phyloP scores from a whole-genome alignment of 2,888 invertebrate genomes.

The Patella pellucida region DNA sequence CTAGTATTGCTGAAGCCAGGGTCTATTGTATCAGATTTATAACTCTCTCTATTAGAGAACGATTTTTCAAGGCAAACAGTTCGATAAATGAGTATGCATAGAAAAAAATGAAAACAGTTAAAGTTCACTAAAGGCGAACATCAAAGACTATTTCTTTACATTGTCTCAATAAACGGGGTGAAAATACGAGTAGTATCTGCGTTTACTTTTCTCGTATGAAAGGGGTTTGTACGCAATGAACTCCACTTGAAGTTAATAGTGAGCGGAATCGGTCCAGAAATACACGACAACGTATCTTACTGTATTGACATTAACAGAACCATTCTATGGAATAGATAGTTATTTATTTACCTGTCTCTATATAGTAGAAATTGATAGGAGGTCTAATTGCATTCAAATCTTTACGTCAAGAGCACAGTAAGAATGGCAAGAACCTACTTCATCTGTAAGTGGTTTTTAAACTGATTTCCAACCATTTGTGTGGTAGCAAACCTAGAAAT shows the following conservation, averaged over 20 bases:
- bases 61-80: constrained; percentile 6
- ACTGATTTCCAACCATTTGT: too few species aligned
- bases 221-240: constrained; percentile 5
- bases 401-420: constrained; percentile 4
- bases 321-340: background rate
- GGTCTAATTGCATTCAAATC: constrained; percentile 11
- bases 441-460: background rate
- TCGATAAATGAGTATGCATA: constrained; percentile 2
- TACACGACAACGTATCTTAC: constrained; percentile 4
- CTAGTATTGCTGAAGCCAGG: background rate
- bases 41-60: background rate
- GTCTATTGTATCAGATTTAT: constrained; percentile 5
- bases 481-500: too few species aligned
- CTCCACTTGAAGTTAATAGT: constrained; percentile 10
- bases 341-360: background rate
- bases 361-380: constrained; percentile 1
- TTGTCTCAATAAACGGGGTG: constrained; percentile 5
- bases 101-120: constrained; percentile 11
- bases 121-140: constrained; percentile 10
- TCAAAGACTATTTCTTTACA: constrained; percentile 1
- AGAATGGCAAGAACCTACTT: background rate
- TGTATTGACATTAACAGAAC: constrained; percentile 2
- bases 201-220: constrained; percentile 1
- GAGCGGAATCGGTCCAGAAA: background rate
- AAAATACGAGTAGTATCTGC: background rate